These are phyloP conservation scores for Pandemis heparana DNA, from an alignment of 2,888 invertebrate species.

Conservation along the genomic window DNA sequence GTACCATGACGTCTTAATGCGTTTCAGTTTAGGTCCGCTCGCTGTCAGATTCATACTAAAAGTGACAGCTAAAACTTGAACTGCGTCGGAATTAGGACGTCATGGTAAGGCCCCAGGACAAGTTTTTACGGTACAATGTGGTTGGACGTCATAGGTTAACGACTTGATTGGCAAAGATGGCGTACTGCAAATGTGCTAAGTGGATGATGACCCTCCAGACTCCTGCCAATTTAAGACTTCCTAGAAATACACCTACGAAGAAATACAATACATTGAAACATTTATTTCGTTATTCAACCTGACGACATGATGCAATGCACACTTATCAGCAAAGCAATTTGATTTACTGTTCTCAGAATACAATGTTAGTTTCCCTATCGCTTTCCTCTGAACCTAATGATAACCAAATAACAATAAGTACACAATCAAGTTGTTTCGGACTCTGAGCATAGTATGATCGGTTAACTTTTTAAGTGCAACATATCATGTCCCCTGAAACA, in stretches of 20 bases:
- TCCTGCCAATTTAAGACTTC: conserved; percentile 58
- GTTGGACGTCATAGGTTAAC: conserved; percentile 70
- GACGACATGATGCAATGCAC: not conserved
- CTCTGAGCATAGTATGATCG: not conserved
- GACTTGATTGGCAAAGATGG: conserved; percentile 80
- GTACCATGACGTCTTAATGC: too few species aligned
- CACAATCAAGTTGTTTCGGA: not conserved
- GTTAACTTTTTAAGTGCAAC: conserved; percentile 5
- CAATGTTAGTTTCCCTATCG: conserved; percentile 42
- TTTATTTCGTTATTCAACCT: conserved; percentile 10
- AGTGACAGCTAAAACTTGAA: too few species aligned
- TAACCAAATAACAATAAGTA: conserved; percentile 1
- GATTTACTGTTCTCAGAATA: conserved; percentile 15
- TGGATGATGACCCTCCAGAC: conserved; percentile 72
- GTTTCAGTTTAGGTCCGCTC: too few species aligned
- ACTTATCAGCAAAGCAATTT: conserved; percentile 3
- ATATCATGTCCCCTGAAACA: conserved; percentile 13
- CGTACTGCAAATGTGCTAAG: conserved; percentile 78
- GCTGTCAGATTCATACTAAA: too few species aligned
- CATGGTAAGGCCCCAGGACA: too few species aligned
- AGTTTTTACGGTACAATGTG: conserved; percentile 37
- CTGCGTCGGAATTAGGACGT: too few species aligned
- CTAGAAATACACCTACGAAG: conserved; percentile 17
- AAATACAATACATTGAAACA: not conserved
- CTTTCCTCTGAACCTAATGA: conserved; percentile 22